Base-by-base conservation (phyloP, 2,888 invertebrate genomes). In the Oscheius onirici region DNA sequence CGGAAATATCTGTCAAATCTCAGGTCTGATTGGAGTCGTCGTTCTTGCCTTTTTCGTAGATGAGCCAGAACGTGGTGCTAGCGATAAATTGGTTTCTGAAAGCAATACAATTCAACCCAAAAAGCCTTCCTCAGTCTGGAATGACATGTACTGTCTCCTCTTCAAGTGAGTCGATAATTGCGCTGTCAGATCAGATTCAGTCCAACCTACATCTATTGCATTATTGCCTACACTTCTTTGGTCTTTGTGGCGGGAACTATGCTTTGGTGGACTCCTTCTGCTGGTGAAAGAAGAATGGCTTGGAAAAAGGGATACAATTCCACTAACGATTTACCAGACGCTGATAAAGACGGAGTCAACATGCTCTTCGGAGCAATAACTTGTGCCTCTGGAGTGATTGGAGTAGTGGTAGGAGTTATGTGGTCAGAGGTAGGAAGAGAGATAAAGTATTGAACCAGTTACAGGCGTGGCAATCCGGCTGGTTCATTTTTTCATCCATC, bases 161-260 rank as follows among this genome's bases (percentile, higher is more conserved):
- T 66, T 44, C 71, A 76, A 74, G 77, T 79, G 26, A 43, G 54
- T 41, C 24, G n/a, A n/a, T n/a, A n/a, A n/a, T n/a, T n/a, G n/a
- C n/a, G n/a, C n/a, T n/a, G n/a, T n/a, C n/a, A n/a, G n/a, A n/a
- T n/a, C n/a, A n/a, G 0, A 77, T 83, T 60, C 55, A 86, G 94
- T 88, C 92, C 91, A 66, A 97, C 95, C 80, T 99, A 96, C 88
- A 92, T 99, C 91, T 90, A 94, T 80, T 94, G 95, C 1, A 94
- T 97, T 0, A 90, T 92, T 43, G 97, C 96, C 63, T 97, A 97
- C 89, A 99, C 97, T 0, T 95, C 95, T 88, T 97, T 99, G 15
- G 93, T 97, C 5, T 99, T 97, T 89, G 97, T 97, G 28, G 93
- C 96, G 13, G 99, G 99, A 69, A 95, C 79, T 22, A 70, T 80